phyloP scores from a whole-genome alignment of 2,113 vertebrate species.

The Ariopsis seemanni region DNA sequence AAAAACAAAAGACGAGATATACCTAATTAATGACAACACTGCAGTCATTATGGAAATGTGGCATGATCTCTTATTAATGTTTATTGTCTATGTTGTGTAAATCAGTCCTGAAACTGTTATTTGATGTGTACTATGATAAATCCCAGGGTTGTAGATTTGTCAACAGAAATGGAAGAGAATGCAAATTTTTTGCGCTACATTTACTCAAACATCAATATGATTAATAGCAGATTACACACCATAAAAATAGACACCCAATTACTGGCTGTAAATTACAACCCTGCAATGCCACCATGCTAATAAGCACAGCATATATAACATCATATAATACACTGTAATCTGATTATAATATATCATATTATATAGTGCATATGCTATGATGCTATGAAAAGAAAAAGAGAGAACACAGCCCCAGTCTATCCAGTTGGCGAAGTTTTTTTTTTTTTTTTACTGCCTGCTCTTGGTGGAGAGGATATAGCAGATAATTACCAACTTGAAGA shows the following conservation, averaged over 20 bases:
- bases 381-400: conserved; percentile 49
- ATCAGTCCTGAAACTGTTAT: conserved; percentile 21
- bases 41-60: conserved; percentile 16
- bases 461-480: conserved; percentile 71
- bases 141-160: conserved; percentile 63
- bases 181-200: conserved; percentile 70
- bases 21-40: conserved; percentile 1
- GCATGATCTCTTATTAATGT: conserved; percentile 9
- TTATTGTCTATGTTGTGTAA: conserved; percentile 2
- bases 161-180: conserved; percentile 70
- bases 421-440: conserved; percentile 39
- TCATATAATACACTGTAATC: conserved; percentile 50
- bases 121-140: conserved; percentile 58
- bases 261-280: conserved; percentile 73
- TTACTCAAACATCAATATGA: conserved; percentile 76
- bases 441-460: conserved; percentile 59
- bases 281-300: conserved; percentile 73
- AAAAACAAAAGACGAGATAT: conserved; percentile 18
- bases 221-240: conserved; percentile 75
- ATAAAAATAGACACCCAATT: conserved; percentile 77
- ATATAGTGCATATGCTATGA: conserved; percentile 35
- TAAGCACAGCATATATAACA: conserved; percentile 68
- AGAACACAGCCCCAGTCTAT: conserved; percentile 32
- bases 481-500: conserved; percentile 74
- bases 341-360: conserved; percentile 36